A percentile compares a stretch with the other conserved stretches of the same genome.
Evolutionary conservation across 1,140 invertebrate species (phyloP).

Genomic region (Polypedilum vanderplanki): DNA sequence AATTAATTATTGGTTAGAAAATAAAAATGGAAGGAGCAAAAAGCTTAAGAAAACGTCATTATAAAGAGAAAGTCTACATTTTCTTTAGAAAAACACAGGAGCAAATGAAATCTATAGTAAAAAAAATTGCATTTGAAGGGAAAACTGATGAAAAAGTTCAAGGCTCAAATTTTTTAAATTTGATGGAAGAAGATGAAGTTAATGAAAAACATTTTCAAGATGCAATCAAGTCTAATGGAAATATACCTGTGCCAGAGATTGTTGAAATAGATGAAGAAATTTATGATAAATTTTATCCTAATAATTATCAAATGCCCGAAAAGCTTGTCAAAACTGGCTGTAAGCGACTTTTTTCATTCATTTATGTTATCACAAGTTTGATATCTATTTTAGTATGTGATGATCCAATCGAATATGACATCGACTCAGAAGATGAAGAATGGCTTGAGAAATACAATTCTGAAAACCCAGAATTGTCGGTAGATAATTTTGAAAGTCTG

Average conservation of each 20-base stretch:
- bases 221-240: neutral
- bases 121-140: neutral
- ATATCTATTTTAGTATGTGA: neutral
- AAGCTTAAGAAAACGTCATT: neutral
- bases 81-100: neutral
- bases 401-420: neutral
- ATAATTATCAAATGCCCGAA: neutral
- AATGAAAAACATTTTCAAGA: neutral
- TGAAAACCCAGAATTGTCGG: neutral
- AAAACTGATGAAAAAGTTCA: neutral
- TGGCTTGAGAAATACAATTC: neutral
- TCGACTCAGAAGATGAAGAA: conserved; percentile 3
- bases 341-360: neutral
- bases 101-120: neutral
- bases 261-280: neutral
- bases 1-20: neutral
- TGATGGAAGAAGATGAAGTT: neutral
- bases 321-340: neutral
- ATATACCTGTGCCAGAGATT: neutral
- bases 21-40: neutral
- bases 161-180: neutral
- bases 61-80: neutral
- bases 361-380: neutral
- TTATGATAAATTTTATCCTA: neutral
- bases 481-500: neutral